A percentile compares a stretch with the other conserved stretches of the same genome.
Conservation (phyloP, 92 coral and sea anemone genomes). For the Bergia sp. region DNA sequence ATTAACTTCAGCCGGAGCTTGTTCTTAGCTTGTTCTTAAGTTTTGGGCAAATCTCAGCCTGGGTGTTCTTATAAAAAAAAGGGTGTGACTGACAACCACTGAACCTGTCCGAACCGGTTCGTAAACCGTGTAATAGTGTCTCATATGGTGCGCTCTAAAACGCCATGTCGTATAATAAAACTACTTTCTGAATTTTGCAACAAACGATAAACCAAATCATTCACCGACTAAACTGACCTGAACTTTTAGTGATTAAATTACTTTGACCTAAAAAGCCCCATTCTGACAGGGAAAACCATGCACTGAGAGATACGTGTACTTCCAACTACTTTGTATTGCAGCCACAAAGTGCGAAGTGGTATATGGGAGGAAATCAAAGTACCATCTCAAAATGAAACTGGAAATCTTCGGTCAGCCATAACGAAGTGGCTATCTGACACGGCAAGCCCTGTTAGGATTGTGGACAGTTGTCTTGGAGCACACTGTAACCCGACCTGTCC, state of each 20-base stretch:
- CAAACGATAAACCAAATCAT: too few relatives aligned
- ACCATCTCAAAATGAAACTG: background rate
- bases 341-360: conserved; percentile 59
- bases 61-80: too few relatives aligned
- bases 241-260: too few relatives aligned
- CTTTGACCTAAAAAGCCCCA: background rate
- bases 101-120: too few relatives aligned
- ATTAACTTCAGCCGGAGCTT: too few relatives aligned
- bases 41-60: too few relatives aligned
- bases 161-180: too few relatives aligned
- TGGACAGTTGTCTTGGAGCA: conserved; percentile 65
- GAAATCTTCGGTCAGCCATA: conserved; percentile 50
- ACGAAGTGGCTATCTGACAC: conserved; percentile 47
- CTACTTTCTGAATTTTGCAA: background rate
- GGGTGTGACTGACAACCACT: too few relatives aligned
- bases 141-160: too few relatives aligned
- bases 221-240: too few relatives aligned
- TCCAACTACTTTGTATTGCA: background rate
- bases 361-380: conserved; percentile 54
- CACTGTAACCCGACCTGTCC: conserved; percentile 75
- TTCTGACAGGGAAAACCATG: background rate
- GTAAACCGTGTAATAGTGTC: too few relatives aligned
- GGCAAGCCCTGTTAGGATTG: conserved; percentile 12
- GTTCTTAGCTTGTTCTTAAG: too few relatives aligned
- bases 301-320: background rate